Base-by-base conservation (phyloP, 2,797 vertebrate genomes). In the Onychomys torridus region DNA sequence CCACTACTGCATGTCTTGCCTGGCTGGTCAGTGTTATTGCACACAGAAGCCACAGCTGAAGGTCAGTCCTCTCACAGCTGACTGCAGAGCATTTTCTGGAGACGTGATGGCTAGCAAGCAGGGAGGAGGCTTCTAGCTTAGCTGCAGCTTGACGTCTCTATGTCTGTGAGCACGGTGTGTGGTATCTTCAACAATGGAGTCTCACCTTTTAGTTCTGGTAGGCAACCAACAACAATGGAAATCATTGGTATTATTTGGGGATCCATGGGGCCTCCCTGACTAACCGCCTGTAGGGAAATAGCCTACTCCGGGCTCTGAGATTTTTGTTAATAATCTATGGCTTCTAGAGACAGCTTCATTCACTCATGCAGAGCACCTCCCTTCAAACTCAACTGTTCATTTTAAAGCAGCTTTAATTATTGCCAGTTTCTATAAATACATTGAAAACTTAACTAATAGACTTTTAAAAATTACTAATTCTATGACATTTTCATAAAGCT, bases 401-500 rank as follows among this genome's bases (percentile, higher is more conserved):
- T 92, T 92, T 67, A 90, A 90, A 46, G 2, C 82, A 59, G 61
- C 49, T 95, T 88, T 73, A 57, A 34, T 84, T 23, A 75, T 75
- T 89, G 86, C 57, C 88, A 46, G 63, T 87, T 63, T 52, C 2
- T 81, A 23, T 19, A 67, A 73, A 25, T 90, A 32, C 88, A 32
- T 85, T 91, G 52, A 87, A 87, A 93, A 93, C 59, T 55, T 88
- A 87, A 52, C 57, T 79, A 76, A 75, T n/a, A 6, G 65, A 25
- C 16, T 73, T 92, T 65, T n/a, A 4, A 77, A 43, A 46, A 5
- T 73, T 89, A 82, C 67, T 25, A 67, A 0, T 27, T 83, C 21
- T 95, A 12, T 94, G 17, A 12, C 85, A 78, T 57, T 89, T 92
- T 55, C 52, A n/a, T 25, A 89, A 49, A 27, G 55, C 82, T 93